Percentiles rank a stretch among this genome's conserved stretches.
Evolutionary conservation across 2,888 invertebrate genomes (phyloP).

Genomic region (Halictus ligatus): DNA sequence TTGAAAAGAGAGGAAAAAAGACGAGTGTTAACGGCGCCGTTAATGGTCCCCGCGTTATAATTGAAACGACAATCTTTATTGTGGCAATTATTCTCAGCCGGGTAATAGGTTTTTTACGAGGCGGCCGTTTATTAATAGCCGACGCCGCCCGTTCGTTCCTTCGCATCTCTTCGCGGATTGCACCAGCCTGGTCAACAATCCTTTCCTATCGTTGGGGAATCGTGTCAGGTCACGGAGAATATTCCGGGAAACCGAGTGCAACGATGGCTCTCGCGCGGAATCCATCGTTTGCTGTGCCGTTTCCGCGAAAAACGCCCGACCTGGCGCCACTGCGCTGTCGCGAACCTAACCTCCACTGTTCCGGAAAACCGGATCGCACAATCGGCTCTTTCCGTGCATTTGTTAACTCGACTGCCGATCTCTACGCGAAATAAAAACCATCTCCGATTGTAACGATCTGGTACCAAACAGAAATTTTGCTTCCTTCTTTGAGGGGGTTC

Average conservation of each 20-base stretch:
- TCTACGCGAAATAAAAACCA: neutral
- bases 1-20: slow-evolving; percentile 49
- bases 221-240: slow-evolving; percentile 57
- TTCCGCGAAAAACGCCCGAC: slow-evolving; percentile 16
- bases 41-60: slow-evolving; percentile 59
- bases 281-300: neutral
- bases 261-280: neutral
- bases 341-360: too few relatives aligned
- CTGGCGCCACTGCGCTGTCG: neutral
- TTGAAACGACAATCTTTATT: slow-evolving; percentile 61
- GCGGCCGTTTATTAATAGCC: slow-evolving; percentile 57
- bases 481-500: too few relatives aligned
- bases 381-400: neutral
- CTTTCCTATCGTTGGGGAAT: slow-evolving; percentile 54
- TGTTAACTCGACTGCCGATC: neutral
- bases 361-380: too few relatives aligned
- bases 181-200: slow-evolving; percentile 52
- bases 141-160: slow-evolving; percentile 11
- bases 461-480: too few relatives aligned
- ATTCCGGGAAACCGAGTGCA: slow-evolving; percentile 34
- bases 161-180: slow-evolving; percentile 13
- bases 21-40: slow-evolving; percentile 41
- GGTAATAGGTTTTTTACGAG: slow-evolving; percentile 46
- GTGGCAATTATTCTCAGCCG: slow-evolving; percentile 57
- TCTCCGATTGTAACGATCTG: too few relatives aligned